A percentile compares a stretch with the other conserved stretches of the same genome.
phyloP scores from a whole-genome alignment of 2,113 vertebrate genomes.

The Platysternon megacephalum region DNA sequence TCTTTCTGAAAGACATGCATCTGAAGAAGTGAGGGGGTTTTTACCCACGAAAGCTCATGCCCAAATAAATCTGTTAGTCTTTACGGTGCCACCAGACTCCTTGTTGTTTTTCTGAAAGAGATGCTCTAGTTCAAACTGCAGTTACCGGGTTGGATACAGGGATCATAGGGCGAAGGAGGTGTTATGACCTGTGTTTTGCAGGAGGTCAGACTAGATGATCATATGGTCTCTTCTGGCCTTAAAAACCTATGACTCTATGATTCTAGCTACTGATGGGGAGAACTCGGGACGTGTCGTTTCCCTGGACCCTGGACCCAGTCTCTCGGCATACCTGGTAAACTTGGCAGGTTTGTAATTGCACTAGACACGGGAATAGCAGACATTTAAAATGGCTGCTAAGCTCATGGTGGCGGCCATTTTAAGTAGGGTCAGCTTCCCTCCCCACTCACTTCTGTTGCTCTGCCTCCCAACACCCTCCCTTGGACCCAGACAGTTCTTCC shows the following conservation, averaged over 20 bases:
- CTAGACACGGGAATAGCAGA: not conserved
- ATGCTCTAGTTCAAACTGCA: too few species aligned
- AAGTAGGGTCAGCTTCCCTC: not conserved
- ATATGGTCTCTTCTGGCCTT: not conserved
- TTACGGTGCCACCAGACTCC: too few species aligned
- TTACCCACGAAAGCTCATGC: too few species aligned
- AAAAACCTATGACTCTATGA: not conserved
- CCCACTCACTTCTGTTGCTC: not conserved
- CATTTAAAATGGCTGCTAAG: not conserved
- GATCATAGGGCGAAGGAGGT: too few species aligned
- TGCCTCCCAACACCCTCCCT: not conserved
- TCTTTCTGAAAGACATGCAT: too few species aligned
- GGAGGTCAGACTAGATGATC: not conserved
- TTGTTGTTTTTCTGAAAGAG: too few species aligned
- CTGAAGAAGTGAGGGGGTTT: too few species aligned
- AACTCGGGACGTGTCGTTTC: not conserved
- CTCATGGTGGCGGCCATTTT: too few species aligned
- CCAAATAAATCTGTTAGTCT: too few species aligned
- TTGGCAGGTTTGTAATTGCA: not conserved
- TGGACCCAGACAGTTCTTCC: not conserved
- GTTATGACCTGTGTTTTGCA: too few species aligned
- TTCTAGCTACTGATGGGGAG: not conserved
- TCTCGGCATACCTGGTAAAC: not conserved
- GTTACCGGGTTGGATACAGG: too few species aligned
- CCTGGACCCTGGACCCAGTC: not conserved